These are phyloP conservation scores for Ariopsis seemanni DNA, from an alignment of 2,113 vertebrate genomes.

Conservation along the genomic window DNA sequence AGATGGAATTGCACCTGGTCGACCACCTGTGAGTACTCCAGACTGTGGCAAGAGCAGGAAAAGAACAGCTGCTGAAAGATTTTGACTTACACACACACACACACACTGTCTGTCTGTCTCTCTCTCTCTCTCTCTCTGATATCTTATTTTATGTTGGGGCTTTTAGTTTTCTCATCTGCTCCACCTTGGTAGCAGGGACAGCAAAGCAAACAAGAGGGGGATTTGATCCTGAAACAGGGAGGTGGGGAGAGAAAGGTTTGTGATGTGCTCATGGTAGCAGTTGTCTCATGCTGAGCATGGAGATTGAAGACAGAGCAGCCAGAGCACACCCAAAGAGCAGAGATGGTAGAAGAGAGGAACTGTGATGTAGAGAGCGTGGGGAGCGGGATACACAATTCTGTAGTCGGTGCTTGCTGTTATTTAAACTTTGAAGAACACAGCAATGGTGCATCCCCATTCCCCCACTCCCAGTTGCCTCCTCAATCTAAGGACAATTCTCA, in stretches of 20 bases:
- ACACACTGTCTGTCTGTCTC: too few relatives aligned
- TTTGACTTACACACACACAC: not conserved
- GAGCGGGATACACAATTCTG: slow-evolving; percentile 42
- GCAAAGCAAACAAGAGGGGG: slow-evolving; percentile 18
- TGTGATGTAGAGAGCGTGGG: slow-evolving; percentile 49
- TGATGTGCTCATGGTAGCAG: slow-evolving; percentile 65
- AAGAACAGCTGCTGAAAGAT: slow-evolving; percentile 27
- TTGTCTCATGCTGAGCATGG: slow-evolving; percentile 69
- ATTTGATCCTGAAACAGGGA: slow-evolving; percentile 35
- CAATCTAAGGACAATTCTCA: slow-evolving; percentile 38
- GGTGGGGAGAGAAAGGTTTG: slow-evolving; percentile 36
- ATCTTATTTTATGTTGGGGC: slow-evolving; percentile 33
- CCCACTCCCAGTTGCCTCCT: slow-evolving; percentile 45
- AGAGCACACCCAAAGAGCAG: slow-evolving; percentile 66
- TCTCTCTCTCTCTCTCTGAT: slow-evolving; percentile 24
- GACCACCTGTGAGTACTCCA: not conserved
- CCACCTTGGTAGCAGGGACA: slow-evolving; percentile 5
- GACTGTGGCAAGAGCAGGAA: slow-evolving; percentile 31
- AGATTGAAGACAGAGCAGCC: slow-evolving; percentile 68
- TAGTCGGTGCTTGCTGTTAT: slow-evolving; percentile 31
- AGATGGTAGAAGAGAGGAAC: slow-evolving; percentile 52
- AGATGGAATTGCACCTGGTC: slow-evolving; percentile 2
- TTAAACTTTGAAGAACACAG: slow-evolving; percentile 54
- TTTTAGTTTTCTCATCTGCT: slow-evolving; percentile 46
- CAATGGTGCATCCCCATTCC: slow-evolving; percentile 41